These are phyloP conservation scores for Shinisaurus crocodilurus DNA, from an alignment of 2,113 vertebrate genomes.

Conservation along the genomic window DNA sequence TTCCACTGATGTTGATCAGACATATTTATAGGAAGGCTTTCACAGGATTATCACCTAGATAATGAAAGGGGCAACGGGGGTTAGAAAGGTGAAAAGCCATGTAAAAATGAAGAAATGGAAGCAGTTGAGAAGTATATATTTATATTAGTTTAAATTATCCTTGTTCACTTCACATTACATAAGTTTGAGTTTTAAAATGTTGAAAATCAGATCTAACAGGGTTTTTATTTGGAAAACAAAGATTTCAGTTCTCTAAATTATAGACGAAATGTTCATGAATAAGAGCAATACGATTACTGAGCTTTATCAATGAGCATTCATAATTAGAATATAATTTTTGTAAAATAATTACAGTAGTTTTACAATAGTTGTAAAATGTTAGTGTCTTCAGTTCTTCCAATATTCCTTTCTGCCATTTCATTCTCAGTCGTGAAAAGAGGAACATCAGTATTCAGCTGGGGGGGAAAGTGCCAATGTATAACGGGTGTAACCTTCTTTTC, in stretches of 20 bases:
- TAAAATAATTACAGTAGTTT: too few relatives aligned
- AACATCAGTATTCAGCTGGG: not conserved
- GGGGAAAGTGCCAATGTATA: not conserved
- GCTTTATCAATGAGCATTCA: not conserved
- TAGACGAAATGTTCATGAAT: not conserved
- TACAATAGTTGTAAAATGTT: not conserved
- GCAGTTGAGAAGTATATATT: not conserved
- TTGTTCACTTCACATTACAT: not conserved
- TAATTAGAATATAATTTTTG: not conserved
- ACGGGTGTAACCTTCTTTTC: conserved; percentile 15
- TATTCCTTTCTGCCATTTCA: not conserved
- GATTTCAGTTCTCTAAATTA: not conserved
- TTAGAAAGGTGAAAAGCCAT: not conserved
- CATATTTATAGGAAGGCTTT: too few relatives aligned
- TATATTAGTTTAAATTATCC: not conserved
- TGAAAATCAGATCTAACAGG: not conserved
- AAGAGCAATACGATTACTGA: not conserved
- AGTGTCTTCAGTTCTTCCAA: not conserved
- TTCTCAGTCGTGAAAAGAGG: not conserved
- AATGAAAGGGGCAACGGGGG: not conserved
- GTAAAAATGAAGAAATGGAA: not conserved
- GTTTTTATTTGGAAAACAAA: not conserved
- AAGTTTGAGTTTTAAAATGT: not conserved
- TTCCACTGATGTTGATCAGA: not conserved
- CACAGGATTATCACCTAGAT: too few relatives aligned